A percentile compares a stretch with the other conserved stretches of the same genome.
phyloP scores from a whole-genome alignment of 64 coral and sea anemone species.

The Montipora capricornis region DNA sequence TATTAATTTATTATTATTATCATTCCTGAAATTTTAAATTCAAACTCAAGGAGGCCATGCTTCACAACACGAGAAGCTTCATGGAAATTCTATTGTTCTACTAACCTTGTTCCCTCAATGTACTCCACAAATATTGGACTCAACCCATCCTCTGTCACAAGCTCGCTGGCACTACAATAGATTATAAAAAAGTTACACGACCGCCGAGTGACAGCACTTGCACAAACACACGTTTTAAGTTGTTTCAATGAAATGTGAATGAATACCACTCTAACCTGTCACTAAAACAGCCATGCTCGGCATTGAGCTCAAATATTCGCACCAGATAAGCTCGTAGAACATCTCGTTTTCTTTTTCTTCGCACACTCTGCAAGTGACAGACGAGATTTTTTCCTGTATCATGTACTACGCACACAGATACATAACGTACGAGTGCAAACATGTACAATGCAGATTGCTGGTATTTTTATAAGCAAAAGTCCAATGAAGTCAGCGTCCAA shows the following conservation, averaged over 20 bases:
- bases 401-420: no score
- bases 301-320: conserved; percentile 90
- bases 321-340: conserved; percentile 85
- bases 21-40: no score
- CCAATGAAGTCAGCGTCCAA: no score
- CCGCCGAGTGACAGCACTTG: not conserved
- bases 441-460: not conserved
- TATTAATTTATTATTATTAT: no score
- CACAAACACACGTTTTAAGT: no score
- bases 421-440: not conserved
- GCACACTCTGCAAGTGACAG: conserved; percentile 70
- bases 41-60: no score
- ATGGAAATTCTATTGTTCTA: no score
- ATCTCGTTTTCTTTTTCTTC: conserved; percentile 93
- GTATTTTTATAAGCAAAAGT: no score
- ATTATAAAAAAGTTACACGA: not conserved
- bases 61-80: no score
- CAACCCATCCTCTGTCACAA: conserved; percentile 84
- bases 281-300: conserved; percentile 86
- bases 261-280: conserved; percentile 73
- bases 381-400: not conserved
- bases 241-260: not conserved
- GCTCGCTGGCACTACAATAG: conserved; percentile 75
- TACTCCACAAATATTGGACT: conserved; percentile 89
- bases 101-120: conserved; percentile 91